Evolutionary conservation across 1,140 invertebrate genomes (phyloP), one percentile per base, ranked within the genome.

Genomic region (Penaeus japonicus): DNA sequence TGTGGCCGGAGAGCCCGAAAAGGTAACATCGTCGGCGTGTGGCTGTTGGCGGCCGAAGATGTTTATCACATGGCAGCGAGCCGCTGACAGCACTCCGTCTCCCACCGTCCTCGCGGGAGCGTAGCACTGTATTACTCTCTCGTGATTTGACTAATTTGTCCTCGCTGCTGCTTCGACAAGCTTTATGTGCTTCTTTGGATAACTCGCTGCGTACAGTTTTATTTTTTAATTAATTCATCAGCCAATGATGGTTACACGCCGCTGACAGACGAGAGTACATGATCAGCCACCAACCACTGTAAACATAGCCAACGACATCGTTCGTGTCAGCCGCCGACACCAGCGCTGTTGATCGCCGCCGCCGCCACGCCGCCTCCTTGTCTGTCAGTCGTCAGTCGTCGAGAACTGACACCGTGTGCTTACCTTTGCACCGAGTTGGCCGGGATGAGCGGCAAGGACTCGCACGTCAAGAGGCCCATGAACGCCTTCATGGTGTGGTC

Each of bases 381-480:
- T 47, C 47, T 47, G 47, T 15, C 5, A 15, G 47, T 47, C 20
- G 73, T 77, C 27, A 77, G 80, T 18, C 54, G 4, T 47, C 53
- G 55, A 18, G 80, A 30, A 39, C 70, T 20, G 62, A 47, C 24
- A 54, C 39, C 30, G 53, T 39, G 77, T 55, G 80, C 47, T 30
- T 77, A 10, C 55, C 17, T 57, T 22, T 39, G 53, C 35, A 30
- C 30, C 24, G 27, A 79, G 54, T 53, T n/a, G 53, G 89, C 35
- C 75, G 85, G 53, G 84, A 88, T 70, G 89, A 89, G 70, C 80
- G 65, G 75, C 89, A 91, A 90, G 83, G 87, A 85, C 89, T 97
- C 98, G 91, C 95, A 98, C 1, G 98, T 99, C 17, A 99, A 99
- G 93, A 94, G 99, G 90, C 99, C 99, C 47, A 88, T 88, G 87